Percentiles rank a stretch among this genome's conserved stretches.
phyloP scores from a whole-genome alignment of 92 coral and sea anemone genomes.

The Galaxea fascicularis region DNA sequence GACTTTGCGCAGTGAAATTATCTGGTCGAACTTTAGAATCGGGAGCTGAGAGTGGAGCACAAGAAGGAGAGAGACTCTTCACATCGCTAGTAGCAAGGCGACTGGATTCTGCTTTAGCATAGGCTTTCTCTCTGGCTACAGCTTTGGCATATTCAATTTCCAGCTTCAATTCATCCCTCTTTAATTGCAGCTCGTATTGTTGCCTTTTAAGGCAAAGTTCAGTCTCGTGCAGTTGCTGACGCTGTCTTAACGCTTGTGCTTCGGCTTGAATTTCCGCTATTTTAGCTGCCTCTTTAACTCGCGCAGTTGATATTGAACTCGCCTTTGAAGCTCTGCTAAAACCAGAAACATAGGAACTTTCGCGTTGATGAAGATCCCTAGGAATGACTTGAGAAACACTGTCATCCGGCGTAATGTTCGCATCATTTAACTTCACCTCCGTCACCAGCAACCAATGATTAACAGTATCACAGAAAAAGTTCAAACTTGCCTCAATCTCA shows the following conservation, averaged over 20 bases:
- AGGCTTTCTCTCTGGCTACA: conserved; percentile 5
- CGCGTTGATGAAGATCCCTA: too few relatives aligned
- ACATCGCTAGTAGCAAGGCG: not conserved
- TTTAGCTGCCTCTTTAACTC: not conserved
- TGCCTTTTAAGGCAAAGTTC: not conserved
- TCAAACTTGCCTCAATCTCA: not conserved
- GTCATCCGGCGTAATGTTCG: not conserved
- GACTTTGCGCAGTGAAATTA: too few relatives aligned
- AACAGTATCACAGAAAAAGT: too few relatives aligned
- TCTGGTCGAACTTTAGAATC: not conserved
- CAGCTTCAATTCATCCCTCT: too few relatives aligned
- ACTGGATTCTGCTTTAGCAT: too few relatives aligned
- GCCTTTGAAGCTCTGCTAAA: not conserved
- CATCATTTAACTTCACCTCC: too few relatives aligned
- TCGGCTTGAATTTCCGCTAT: not conserved
- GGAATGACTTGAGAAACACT: not conserved
- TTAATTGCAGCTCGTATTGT: too few relatives aligned
- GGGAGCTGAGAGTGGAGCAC: not conserved
- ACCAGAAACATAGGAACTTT: not conserved
- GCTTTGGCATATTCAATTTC: too few relatives aligned
- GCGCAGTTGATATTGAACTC: too few relatives aligned
- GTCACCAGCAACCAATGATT: too few relatives aligned
- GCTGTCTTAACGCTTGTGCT: not conserved
- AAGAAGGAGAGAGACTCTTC: not conserved
- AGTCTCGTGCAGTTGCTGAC: too few relatives aligned